A percentile compares a stretch with the other conserved stretches of the same genome.
Conservation (phyloP, 2,797 vertebrate genomes). For the Alcedo quadribrachys region DNA sequence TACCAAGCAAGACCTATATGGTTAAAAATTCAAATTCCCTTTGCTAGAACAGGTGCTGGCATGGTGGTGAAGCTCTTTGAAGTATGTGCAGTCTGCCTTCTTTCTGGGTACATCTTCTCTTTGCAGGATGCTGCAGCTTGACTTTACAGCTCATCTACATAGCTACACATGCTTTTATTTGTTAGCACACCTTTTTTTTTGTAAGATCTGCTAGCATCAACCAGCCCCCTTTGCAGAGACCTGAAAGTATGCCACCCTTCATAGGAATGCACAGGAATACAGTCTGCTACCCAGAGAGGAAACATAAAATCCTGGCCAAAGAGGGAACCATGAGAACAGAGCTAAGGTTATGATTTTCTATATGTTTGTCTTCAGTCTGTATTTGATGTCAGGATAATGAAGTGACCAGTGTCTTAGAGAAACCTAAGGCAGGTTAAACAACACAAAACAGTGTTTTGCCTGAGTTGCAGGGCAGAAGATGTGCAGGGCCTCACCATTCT, state of each 20-base stretch:
- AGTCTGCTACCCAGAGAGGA: not conserved
- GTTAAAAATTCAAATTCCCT: not conserved
- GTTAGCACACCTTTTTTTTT: not conserved
- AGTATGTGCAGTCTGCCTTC: not conserved
- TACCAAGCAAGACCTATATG: not conserved
- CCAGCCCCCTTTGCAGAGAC: not conserved
- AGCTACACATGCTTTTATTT: not conserved
- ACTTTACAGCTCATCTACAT: not conserved
- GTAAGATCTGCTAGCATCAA: not conserved
- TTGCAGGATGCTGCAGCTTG: not conserved
- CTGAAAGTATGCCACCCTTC: not conserved
- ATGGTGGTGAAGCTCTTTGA: fast-evolving
- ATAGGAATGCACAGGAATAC: not conserved
- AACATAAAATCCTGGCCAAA: not conserved
- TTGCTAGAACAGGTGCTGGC: not conserved
- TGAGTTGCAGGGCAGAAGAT: not conserved
- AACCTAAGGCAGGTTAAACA: not conserved
- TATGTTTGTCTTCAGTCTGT: not conserved
- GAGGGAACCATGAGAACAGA: not conserved
- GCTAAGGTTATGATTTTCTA: not conserved
- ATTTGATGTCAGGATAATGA: not conserved
- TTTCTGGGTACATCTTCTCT: not conserved
- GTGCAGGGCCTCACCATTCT: not conserved
- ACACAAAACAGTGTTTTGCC: not conserved
- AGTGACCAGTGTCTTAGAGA: not conserved